phyloP scores from a whole-genome alignment of 2,113 vertebrate species.

The Apteryx mantelli region DNA sequence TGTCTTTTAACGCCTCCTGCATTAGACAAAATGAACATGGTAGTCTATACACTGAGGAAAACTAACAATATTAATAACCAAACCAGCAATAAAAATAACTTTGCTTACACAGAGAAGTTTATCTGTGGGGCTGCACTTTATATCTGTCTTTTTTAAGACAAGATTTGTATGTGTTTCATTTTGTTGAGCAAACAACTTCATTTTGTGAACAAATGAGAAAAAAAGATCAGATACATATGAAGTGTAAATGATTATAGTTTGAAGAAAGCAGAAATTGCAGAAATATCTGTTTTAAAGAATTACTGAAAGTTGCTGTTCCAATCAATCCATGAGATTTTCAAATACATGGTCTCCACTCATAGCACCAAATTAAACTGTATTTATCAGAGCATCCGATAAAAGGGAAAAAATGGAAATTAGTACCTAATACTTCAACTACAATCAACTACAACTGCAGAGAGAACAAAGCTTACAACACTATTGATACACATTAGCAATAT shows the following conservation, averaged over 20 bases:
- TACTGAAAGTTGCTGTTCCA: not conserved
- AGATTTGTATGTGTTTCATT: not conserved
- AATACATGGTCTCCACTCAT: not conserved
- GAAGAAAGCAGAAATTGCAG: not conserved
- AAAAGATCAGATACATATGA: not conserved
- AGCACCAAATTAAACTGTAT: too few relatives aligned
- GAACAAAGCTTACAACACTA: not conserved
- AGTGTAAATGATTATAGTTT: not conserved
- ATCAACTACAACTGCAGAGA: not conserved
- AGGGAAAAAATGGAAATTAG: not conserved
- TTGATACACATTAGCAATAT: not conserved
- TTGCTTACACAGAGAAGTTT: not conserved
- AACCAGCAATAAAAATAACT: not conserved
- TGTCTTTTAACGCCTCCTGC: conserved; percentile 96
- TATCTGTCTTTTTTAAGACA: not conserved
- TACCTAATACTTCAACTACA: not conserved
- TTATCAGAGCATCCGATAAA: accelerated
- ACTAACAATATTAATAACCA: not conserved
- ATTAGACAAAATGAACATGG: not conserved
- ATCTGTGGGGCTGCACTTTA: not conserved
- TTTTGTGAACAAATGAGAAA: not conserved
- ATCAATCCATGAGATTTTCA: not conserved
- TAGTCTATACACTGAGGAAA: not conserved
- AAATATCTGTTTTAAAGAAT: not conserved
- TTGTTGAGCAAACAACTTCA: not conserved